Evolutionary conservation across 2,888 invertebrate species (phyloP).

Genomic region (Oeneis ivallda): DNA sequence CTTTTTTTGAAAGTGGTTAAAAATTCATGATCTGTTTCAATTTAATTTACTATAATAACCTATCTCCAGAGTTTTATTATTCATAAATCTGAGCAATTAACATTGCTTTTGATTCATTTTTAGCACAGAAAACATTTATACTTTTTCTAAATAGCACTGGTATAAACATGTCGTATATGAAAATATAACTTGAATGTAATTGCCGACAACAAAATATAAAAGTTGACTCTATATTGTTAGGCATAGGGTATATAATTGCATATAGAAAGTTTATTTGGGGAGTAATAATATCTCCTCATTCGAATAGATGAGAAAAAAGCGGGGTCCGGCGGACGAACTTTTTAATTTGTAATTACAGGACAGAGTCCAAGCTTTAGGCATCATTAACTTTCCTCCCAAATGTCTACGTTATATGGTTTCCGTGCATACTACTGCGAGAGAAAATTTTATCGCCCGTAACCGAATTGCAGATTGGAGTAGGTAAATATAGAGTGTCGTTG

Average conservation of each 20-base stretch:
- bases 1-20: too few species aligned
- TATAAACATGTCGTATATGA: slow-evolving; percentile 69
- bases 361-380: slow-evolving; percentile 77
- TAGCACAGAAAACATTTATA: slow-evolving; percentile 67
- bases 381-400: slow-evolving; percentile 80
- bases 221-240: slow-evolving; percentile 46
- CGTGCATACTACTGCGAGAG: slow-evolving; percentile 57
- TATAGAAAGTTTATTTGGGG: slow-evolving; percentile 54
- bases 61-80: neutral
- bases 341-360: slow-evolving; percentile 82
- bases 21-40: neutral
- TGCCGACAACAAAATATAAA: slow-evolving; percentile 48
- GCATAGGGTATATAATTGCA: slow-evolving; percentile 44
- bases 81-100: neutral
- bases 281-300: slow-evolving; percentile 76
- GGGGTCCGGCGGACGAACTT: slow-evolving; percentile 74
- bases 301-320: slow-evolving; percentile 79
- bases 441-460: slow-evolving; percentile 66
- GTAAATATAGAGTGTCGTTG: slow-evolving; percentile 22
- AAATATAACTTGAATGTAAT: slow-evolving; percentile 75
- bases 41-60: neutral
- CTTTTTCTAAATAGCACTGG: slow-evolving; percentile 56
- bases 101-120: slow-evolving; percentile 5
- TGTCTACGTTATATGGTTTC: slow-evolving; percentile 66
- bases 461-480: slow-evolving; percentile 55